Evolutionary conservation across 2,797 vertebrate species (phyloP).

Genomic region (Eulemur mongoz): DNA sequence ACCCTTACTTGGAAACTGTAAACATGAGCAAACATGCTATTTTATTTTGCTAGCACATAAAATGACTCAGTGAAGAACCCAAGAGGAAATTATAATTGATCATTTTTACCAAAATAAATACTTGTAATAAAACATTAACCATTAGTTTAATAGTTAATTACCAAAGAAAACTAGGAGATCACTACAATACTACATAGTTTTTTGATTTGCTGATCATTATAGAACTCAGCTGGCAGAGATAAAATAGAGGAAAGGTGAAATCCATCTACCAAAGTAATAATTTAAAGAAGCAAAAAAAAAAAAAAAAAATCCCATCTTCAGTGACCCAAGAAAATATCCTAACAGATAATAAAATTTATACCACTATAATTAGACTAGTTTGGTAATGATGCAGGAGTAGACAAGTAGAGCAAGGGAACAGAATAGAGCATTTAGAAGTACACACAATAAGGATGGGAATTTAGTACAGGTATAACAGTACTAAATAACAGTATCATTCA

Average conservation of each 20-base stretch:
- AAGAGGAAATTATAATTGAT: background rate
- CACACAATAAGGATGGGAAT: background rate
- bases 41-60: too few species aligned
- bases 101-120: constrained; percentile 43
- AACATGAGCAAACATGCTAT: background rate
- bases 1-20: background rate
- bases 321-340: background rate
- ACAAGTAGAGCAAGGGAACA: background rate
- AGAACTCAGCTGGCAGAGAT: background rate
- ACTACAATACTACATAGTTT: background rate
- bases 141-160: background rate
- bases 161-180: background rate
- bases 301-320: background rate
- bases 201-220: background rate
- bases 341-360: background rate
- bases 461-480: background rate
- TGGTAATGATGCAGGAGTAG: background rate
- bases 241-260: background rate
- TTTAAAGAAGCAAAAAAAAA: background rate
- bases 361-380: background rate
- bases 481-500: background rate
- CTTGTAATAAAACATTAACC: background rate
- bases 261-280: background rate
- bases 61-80: background rate
- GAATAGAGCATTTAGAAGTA: background rate